Base-by-base conservation (phyloP, 2,797 vertebrate genomes). In the Tiaroga cobitis region DNA sequence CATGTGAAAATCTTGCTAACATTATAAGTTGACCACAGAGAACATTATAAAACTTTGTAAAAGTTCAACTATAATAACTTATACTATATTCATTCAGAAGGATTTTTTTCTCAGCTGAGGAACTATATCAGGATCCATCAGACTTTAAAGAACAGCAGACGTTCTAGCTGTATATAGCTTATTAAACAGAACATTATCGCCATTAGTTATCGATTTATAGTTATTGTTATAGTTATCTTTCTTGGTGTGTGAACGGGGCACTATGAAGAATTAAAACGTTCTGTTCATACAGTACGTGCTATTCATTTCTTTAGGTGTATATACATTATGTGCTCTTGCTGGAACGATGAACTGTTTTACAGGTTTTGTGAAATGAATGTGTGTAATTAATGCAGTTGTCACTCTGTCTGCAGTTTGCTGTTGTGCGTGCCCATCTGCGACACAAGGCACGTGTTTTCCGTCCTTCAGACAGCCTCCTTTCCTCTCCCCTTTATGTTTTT, bases 361-460 rank as follows among this genome's bases (percentile, higher is more conserved):
- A 77, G 37, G 7, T 59, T 59, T 56, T 56, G 74, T 78, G 26
- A 6, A 41, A 61, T 78, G 9, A 37, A 24, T 46, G 26, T 65
- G 21, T 63, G 21, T 51, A 39, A 69, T 69, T 78, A 78, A 79
- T 59, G 54, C 65, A 74, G 41, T 83, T 88, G 85, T 56, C 85
- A 24, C 91, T 83, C 89, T 88, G 89, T 91, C 86, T 90, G 87
- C 89, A 96, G 95, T 93, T 92, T 92, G n/a, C 89, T 94, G 91
- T 82, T 91, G 91, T 92, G 92, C 92, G 88, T 91, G 89, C 93
- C 94, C 56, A 89, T 92, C 94, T 87, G 92, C 91, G 56, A 89
- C 87, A 93, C 90, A 93, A 95, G 94, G 94, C 95, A 95, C 90
- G 93, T 94, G 80, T 70, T 91, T 83, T 82, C 85, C 19, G 69